A percentile compares a stretch with the other conserved stretches of the same genome.
Evolutionary conservation across 2,888 invertebrate genomes (phyloP).

Genomic region (Melanostoma scalare): DNA sequence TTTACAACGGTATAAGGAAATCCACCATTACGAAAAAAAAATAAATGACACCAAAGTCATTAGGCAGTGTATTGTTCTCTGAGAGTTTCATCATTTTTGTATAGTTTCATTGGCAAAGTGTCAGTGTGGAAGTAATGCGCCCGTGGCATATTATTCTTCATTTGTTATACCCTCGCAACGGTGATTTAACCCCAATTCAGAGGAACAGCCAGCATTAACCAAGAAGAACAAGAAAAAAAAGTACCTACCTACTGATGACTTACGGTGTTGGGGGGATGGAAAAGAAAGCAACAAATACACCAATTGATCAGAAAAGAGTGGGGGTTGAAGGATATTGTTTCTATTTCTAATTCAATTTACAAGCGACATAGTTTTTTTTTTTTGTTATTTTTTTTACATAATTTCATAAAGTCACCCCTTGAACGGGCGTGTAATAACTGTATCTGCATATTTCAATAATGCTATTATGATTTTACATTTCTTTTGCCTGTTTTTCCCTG

Average conservation of each 20-base stretch:
- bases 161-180: constrained; percentile 35
- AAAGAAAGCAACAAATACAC: constrained; percentile 4
- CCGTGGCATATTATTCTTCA: constrained; percentile 47
- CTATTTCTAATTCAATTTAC: constrained; percentile 58
- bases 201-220: constrained; percentile 12
- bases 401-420: constrained; percentile 29
- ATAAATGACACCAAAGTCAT: constrained; percentile 48
- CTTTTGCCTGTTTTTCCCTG: not conserved
- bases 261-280: not conserved
- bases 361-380: constrained; percentile 34
- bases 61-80: too few relatives aligned
- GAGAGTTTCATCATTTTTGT: too few relatives aligned
- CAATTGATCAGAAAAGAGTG: constrained; percentile 28
- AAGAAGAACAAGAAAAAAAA: not conserved
- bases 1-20: constrained; percentile 56
- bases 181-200: constrained; percentile 70
- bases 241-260: too few relatives aligned
- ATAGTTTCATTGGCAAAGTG: not conserved
- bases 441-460: constrained; percentile 14
- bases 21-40: constrained; percentile 23
- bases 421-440: constrained; percentile 2
- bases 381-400: constrained; percentile 47
- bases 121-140: constrained; percentile 40
- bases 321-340: constrained; percentile 68
- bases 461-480: constrained; percentile 29